Evolutionary conservation across 2,797 vertebrate species (phyloP).

Genomic region (Neoniphon sammara): DNA sequence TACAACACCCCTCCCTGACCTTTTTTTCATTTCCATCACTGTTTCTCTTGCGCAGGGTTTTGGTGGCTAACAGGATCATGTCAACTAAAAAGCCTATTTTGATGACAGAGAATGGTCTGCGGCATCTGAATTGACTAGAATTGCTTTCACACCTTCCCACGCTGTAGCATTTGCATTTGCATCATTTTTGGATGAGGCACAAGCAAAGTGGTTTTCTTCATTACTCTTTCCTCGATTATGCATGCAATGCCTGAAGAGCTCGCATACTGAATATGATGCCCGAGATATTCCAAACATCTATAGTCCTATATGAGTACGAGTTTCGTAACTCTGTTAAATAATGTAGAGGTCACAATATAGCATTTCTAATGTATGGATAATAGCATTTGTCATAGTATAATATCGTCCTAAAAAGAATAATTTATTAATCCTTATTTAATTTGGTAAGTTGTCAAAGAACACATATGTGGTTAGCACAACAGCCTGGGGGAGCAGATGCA

Average conservation of each 20-base stretch:
- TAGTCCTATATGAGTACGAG: background rate
- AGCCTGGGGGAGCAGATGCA: background rate
- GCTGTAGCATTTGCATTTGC: slow-evolving; percentile 58
- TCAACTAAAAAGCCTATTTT: slow-evolving; percentile 64
- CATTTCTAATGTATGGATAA: slow-evolving; percentile 17
- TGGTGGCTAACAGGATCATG: slow-evolving; percentile 57
- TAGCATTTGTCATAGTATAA: slow-evolving; percentile 11
- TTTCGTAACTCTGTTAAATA: slow-evolving; percentile 18
- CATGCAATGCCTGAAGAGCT: slow-evolving; percentile 48
- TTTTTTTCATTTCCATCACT: slow-evolving; percentile 48
- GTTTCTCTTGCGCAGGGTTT: slow-evolving; percentile 38
- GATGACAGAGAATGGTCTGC: slow-evolving; percentile 48
- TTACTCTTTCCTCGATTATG: slow-evolving; percentile 57
- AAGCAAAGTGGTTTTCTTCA: slow-evolving; percentile 43
- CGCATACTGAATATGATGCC: slow-evolving; percentile 36
- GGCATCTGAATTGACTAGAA: slow-evolving; percentile 60
- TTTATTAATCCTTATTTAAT: background rate
- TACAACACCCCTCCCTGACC: slow-evolving; percentile 29
- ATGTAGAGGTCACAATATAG: slow-evolving; percentile 21
- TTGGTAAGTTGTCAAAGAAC: background rate
- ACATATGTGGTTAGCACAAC: background rate
- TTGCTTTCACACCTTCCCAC: slow-evolving; percentile 75
- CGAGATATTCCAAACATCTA: slow-evolving; percentile 32
- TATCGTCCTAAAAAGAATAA: background rate
- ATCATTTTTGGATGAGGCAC: slow-evolving; percentile 61